Base-by-base conservation (phyloP, 2,113 vertebrate species). In the Mohoua ochrocephala region DNA sequence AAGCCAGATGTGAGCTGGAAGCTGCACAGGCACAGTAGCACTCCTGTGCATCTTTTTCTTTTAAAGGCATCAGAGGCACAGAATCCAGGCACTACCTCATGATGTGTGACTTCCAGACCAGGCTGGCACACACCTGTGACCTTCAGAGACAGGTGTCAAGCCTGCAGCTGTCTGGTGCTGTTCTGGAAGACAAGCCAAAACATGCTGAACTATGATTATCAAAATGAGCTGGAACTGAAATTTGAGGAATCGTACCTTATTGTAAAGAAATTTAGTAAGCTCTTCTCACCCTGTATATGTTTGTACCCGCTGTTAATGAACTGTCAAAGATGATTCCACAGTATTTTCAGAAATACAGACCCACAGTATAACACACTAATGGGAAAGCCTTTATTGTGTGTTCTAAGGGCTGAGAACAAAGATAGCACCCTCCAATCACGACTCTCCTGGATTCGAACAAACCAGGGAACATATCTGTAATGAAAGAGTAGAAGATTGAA, bases 321-420 rank as follows among this genome's bases (percentile, higher is more conserved):
- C 15, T 82, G 68, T 73, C 91, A 91, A 88, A 49, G 65, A 69
- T 85, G 52, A 59, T 70, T 79, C 33, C 42, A 69, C 21, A 79
- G 31, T 31, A 63, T 56, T 88, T 95, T 80, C 90, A 91, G 63
- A 96, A 96, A 94, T 75, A 41, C 26, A 89, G 52, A 81, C 26
- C 70, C 45, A 41, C 3, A 0, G 26, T 45, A 71, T n/a, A 69
- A 70, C 39, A 78, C 41, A 76, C 37, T 95, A 88, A 59, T 74
- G 18, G 35, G 37, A 73, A 91, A 49, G 26, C 20, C 60, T 84
- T 91, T 52, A 93, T 56, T 93, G 44, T 79, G 23, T 70, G 23
- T 75, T 95, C 39, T 39, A n/a, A 83, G 35, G 53, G 39, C 35
- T 59, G 70, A 92, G 56, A 92, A 94, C 78, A 87, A 92, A 97